Base-by-base conservation (phyloP, 2,888 invertebrate genomes). In the Andrena chrysosceles region DNA sequence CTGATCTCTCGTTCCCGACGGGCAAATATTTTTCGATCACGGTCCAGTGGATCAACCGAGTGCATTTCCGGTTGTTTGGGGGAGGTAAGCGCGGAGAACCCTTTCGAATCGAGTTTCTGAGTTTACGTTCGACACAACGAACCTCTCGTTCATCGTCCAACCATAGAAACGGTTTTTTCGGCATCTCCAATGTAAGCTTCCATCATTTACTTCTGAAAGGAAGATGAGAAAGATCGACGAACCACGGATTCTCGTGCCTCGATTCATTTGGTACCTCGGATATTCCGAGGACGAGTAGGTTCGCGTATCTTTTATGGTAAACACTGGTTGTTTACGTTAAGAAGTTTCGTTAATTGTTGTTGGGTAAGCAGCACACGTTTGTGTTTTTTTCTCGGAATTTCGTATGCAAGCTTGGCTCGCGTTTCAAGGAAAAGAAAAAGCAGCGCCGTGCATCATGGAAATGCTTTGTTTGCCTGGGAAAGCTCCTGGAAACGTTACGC, bases 1-100 rank as follows among this genome's bases (percentile, higher is more conserved):
- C 56, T 56, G 64, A 56, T 66, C 73, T 42, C 42, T 13, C 64
- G 56, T 64, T 64, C 42, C 16, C 73, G 64, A 23, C 54, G 56
- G 10, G n/a, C 42, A 73, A 73, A 73, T 66, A 59, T 77, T 59
- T 33, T 49, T 66, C 64, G 33, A 13, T 64, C 7, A 10, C 31
- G 56, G n/a, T 13, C 20, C 48, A 60, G 48, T 16, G 70, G 29
- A 48, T 48, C 33, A 29, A 23, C 72, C n/a, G 6, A 26, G 52
- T 20, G 72, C 52, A 33, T 63, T n/a, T 35, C 16, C 35, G 64
- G 63, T 64, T 35, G 35, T 13, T 63, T 35, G 52, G n/a, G n/a
- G 23, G 49, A 33, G 31, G 2, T 13, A 26, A 16, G 26, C 20
- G 7, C 6, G 23, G n/a, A 33, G 42, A 23, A 63, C 42, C 13